Conservation (phyloP, 2,888 invertebrate genomes). For the Sarcophaga rosellei region DNA sequence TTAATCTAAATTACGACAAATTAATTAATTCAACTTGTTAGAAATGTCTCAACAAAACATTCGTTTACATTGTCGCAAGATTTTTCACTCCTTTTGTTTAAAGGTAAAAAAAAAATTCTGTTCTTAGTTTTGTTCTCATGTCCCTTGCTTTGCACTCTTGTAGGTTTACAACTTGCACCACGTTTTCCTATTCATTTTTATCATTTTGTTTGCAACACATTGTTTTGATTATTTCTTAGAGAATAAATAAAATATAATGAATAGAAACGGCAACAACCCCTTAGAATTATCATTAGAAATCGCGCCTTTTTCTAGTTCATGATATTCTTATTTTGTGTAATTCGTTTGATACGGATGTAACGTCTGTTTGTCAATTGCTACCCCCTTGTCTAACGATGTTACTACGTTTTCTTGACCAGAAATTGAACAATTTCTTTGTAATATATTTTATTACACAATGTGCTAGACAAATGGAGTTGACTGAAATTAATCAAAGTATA, state of each 20-base stretch:
- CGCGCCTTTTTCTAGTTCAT: slow-evolving; percentile 25
- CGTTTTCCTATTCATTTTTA: not conserved
- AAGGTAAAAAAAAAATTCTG: not conserved
- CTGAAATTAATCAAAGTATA: slow-evolving; percentile 54
- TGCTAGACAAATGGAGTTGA: not conserved
- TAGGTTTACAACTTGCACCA: not conserved
- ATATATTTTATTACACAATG: slow-evolving; percentile 24
- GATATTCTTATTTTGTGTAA: slow-evolving; percentile 4
- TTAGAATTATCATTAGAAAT: slow-evolving; percentile 28
- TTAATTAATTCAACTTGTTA: slow-evolving; percentile 70
- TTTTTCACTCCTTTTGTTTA: not conserved
- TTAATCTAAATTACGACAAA: slow-evolving; percentile 67
- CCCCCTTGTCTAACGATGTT: slow-evolving; percentile 1
- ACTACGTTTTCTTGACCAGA: slow-evolving; percentile 30
- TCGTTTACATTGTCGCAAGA: slow-evolving; percentile 2
- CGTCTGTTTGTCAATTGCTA: slow-evolving; percentile 28
- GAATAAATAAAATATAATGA: not conserved
- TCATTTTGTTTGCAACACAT: slow-evolving; percentile 27
- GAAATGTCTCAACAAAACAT: slow-evolving; percentile 59
- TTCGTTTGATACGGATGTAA: not conserved
- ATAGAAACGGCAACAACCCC: slow-evolving; percentile 2
- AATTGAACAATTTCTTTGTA: not conserved
- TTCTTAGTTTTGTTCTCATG: not conserved
- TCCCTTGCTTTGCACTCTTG: not conserved
- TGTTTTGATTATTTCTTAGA: slow-evolving; percentile 11